phyloP scores from a whole-genome alignment of 2,113 vertebrate species.

The Physeter macrocephalus region DNA sequence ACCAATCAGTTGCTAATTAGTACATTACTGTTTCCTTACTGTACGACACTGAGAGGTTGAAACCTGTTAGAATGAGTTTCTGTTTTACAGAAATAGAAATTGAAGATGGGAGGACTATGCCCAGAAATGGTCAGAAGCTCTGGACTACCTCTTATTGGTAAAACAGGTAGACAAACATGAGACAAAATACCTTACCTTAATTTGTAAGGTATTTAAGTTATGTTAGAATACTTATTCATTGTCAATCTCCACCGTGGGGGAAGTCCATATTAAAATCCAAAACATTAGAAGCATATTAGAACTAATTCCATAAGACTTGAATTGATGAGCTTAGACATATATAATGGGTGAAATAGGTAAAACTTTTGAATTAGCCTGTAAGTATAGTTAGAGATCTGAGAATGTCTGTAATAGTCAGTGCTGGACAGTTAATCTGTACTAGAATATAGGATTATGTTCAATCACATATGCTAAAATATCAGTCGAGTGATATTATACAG shows the following conservation, averaged over 20 bases:
- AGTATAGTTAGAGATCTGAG: background rate
- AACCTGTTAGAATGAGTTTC: background rate
- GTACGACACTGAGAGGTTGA: background rate
- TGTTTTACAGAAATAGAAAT: constrained; percentile 23
- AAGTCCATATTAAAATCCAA: background rate
- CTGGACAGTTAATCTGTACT: background rate
- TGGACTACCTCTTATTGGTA: background rate
- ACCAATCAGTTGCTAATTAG: background rate
- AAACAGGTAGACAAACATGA: background rate
- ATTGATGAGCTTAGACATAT: background rate
- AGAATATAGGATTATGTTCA: background rate
- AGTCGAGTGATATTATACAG: background rate
- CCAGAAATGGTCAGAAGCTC: background rate
- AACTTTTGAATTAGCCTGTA: background rate
- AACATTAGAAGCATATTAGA: background rate
- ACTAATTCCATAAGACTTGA: background rate
- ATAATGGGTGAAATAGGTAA: background rate
- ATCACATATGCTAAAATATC: background rate
- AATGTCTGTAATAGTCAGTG: background rate
- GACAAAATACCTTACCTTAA: no score
- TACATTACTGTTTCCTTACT: background rate
- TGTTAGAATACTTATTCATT: background rate
- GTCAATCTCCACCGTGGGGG: background rate
- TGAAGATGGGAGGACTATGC: background rate
- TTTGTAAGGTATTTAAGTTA: background rate